Base-by-base conservation (phyloP, 2,888 invertebrate species). In the Ornithoptera priamus region DNA sequence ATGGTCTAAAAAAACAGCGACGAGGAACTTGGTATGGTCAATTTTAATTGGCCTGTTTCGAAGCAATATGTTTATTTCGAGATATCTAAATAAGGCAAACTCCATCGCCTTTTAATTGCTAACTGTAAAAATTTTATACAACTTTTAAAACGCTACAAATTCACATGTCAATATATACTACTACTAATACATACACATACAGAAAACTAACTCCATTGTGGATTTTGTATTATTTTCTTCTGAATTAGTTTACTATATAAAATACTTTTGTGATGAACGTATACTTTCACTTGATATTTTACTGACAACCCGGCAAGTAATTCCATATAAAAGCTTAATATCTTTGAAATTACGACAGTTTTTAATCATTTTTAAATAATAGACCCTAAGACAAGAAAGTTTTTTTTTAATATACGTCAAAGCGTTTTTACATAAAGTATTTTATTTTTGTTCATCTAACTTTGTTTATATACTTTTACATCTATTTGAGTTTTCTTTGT, bases 11-110 rank as follows among this genome's bases (percentile, higher is more conserved):
- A 64, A 68, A 65, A 17, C 56, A 62, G 30, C 57, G 36, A 7
- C n/a, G 61, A 61, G 5, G 15, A 20, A 61, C 46, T 62, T 50
- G 20, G 24, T 39, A 53, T 17, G 64, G 22, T 53, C 20, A 30
- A 20, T 20, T 62, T 60, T 66, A 66, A 66, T 50, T 66, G 36
- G 66, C 7, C 24, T 30, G 53, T 46, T 66, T n/a, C 24, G 18
- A n/a, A 36, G 30, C 53, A 64, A 12, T 22, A 42, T 62, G n/a
- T 62, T 62, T 57, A 20, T 20, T 20, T 57, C 20, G 10, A 57
- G 57, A 57, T 57, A 57, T 57, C 57, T 57, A 57, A 57, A 22
- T 30, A 60, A 60, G 36, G 18, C 30, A 60, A 8, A 39, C 20
- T 58, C 60, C 30, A 18, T 39, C n/a, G 20, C 30, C 20, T 62